Evolutionary conservation across 2,888 invertebrate species (phyloP), one percentile per base, ranked within the genome.

Genomic region (Gandaritis pyraliata): DNA sequence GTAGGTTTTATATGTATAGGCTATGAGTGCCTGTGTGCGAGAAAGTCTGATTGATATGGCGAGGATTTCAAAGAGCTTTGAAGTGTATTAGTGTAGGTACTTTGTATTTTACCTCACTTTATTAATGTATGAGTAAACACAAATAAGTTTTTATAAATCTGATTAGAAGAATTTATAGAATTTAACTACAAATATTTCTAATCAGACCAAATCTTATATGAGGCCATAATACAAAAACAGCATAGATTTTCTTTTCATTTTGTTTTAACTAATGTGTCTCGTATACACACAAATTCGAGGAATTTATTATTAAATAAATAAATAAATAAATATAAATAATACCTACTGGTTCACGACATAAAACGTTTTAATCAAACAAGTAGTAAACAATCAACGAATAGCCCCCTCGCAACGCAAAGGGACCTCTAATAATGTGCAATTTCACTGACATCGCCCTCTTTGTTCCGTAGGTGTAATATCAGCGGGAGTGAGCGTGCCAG

Each of bases 401-500:
- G 49, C 58, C 53, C 67, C 63, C 47, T 61, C 55, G 12, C 63
- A 64, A 41, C 53, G 18, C 51, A 52, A 58, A 33, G 50, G 60
- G 54, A 55, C 58, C 61, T 45, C 55, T 68, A 66, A 70, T 70
- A 68, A 65, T 61, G 62, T 58, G 65, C 64, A 69, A 69, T 72
- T 71, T 64, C 72, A 78, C 72, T 78, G 68, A 78, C 73, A 65
- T 65, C 72, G 69, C 71, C 74, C 71, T 76, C 71, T 76, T 80
- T 82, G 74, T 75, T 78, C 90, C 93, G 48, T 93, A 97, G 97
- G 97, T 85, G 96, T 97, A 77, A 97, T 98, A 93, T 97, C 97
- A 64, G 97, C 97, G 64, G 97, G 97, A 29, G 97, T 98, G 54
- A 97, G 97, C 65, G 97, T 97, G 56, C 98, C 97, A 50, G 97